Evolutionary conservation across 2,113 vertebrate species (phyloP), one percentile per base, ranked within the genome.

Genomic region (Rana temporaria): DNA sequence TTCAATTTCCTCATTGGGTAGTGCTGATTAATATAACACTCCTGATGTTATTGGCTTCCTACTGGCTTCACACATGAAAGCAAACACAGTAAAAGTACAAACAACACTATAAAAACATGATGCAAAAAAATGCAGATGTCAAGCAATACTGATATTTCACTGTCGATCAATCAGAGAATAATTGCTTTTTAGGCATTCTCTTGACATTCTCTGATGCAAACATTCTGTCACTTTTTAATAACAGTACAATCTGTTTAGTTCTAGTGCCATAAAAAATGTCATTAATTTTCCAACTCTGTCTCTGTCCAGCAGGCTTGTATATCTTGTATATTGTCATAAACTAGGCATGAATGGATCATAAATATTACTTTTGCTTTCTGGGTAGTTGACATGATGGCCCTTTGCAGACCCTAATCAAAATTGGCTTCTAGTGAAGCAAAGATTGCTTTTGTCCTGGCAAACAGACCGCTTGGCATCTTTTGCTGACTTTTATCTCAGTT

Each of bases 1-100:
- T 83, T 75, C 48, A 52, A 48, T 83, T 68, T 68, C 62, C 60
- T 83, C 81, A 83, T 68, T 83, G 52, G 72, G 30, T 56, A 30
- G 63, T 30, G 18, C 71, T 83, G 81, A 83, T 83, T 76, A 83
- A 68, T 76, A 67, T 83, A 52, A 60, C 4, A 52, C 72, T 57
- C 18, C 63, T 20, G 6, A 32, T 76, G 70, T 24, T 34, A 22
- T 38, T 53, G 34, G 53, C 53, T 67, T 59, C 20, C 55, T 75
- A 32, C 32, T n/a, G 60, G 71, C 72, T 68, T 34, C 64, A 68
- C 11, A 26, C 62, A 38, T 34, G 80, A 32, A 48, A 55, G 57
- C 42, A 18, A 73, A 66, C 20, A 65, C 32, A 67, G 62, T 34
- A 24, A 55, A 59, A 24, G 60, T 66, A 34, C 63, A 82, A 75